These are phyloP conservation scores for Catharus ustulatus DNA, from an alignment of 2,797 vertebrate genomes.

Conservation along the genomic window DNA sequence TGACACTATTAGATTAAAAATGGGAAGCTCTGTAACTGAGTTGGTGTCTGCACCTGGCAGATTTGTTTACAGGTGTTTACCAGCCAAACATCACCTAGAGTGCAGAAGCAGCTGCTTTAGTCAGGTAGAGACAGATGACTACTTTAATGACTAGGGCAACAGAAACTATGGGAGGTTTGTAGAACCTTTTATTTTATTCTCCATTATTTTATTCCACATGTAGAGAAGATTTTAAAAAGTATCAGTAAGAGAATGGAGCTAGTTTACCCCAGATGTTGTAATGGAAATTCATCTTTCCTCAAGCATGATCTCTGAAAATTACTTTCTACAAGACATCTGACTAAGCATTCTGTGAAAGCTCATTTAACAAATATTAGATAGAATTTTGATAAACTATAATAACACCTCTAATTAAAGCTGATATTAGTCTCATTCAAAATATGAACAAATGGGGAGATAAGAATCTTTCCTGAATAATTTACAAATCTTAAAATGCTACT, in stretches of 20 bases:
- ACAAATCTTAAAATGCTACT: neutral
- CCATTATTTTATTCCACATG: neutral
- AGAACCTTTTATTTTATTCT: neutral
- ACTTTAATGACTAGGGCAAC: neutral
- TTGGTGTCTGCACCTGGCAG: neutral
- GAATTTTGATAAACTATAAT: neutral
- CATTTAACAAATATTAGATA: neutral
- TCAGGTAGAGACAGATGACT: neutral
- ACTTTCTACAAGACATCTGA: neutral
- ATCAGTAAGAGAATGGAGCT: neutral
- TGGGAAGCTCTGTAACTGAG: neutral
- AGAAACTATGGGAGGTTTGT: neutral
- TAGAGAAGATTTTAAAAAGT: neutral
- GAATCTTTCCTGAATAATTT: constrained; percentile 18
- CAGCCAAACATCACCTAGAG: neutral
- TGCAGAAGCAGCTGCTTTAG: neutral
- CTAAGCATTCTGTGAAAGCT: constrained; percentile 1
- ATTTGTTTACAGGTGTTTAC: neutral
- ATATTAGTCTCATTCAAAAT: neutral
- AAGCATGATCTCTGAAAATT: neutral
- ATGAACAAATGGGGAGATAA: neutral
- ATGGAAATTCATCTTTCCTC: neutral
- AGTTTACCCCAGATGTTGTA: neutral
- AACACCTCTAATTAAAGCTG: neutral
- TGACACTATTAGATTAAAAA: neutral